Evolutionary conservation across 1,140 invertebrate genomes (phyloP).

Genomic region (Papilio dardanus): DNA sequence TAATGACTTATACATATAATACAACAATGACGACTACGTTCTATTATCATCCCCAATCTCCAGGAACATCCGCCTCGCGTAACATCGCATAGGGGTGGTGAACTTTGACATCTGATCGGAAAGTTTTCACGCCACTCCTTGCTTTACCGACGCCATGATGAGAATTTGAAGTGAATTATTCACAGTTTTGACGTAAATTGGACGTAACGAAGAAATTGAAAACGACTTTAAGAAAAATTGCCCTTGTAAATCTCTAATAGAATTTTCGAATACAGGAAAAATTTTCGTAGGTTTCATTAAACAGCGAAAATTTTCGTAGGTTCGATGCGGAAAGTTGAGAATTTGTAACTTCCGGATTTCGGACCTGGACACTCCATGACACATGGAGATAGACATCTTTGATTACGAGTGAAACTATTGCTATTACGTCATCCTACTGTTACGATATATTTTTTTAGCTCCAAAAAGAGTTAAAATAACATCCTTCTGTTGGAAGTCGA

Average conservation of each 20-base stretch:
- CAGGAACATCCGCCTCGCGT: background rate
- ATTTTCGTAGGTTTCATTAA: background rate
- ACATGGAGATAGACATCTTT: background rate
- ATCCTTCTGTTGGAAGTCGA: no score
- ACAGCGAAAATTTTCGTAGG: background rate
- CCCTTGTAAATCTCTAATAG: background rate
- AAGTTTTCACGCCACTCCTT: conserved; percentile 2
- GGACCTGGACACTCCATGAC: background rate
- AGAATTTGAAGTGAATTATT: conserved; percentile 26
- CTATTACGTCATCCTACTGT: no score
- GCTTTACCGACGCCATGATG: conserved; percentile 11
- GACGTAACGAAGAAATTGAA: conserved; percentile 28
- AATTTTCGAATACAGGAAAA: background rate
- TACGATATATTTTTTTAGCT: background rate
- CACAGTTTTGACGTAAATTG: conserved; percentile 29
- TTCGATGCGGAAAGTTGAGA: background rate
- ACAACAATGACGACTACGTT: conserved; percentile 49
- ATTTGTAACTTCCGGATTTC: background rate
- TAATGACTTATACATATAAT: conserved; percentile 72
- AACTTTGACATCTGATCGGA: conserved; percentile 11
- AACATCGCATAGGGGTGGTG: background rate
- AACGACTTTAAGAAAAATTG: conserved; percentile 12
- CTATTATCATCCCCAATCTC: conserved; percentile 17
- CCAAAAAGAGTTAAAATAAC: background rate
- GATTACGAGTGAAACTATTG: no score